Conservation (phyloP, 2,113 vertebrate genomes). For the Xenopus tropicalis region DNA sequence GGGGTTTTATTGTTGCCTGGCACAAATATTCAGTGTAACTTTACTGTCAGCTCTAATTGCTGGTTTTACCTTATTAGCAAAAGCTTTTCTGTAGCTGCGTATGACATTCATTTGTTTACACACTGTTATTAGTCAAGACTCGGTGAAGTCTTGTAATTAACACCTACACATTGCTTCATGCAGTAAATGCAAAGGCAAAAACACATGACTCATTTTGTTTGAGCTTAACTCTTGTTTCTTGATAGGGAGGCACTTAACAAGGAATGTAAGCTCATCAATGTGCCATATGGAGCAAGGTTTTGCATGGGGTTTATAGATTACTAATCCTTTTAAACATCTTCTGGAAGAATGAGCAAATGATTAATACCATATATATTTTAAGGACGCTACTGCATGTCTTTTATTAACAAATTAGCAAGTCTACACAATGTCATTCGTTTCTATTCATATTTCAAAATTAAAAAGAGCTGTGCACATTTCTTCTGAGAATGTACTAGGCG, state of each 20-base stretch:
- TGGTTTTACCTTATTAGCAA: slow-evolving; percentile 74
- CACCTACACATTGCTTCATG: slow-evolving; percentile 76
- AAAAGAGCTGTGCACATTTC: no score
- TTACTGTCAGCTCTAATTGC: slow-evolving; percentile 73
- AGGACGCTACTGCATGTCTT: no score
- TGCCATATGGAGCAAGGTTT: slow-evolving; percentile 62
- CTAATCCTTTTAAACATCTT: slow-evolving; percentile 43
- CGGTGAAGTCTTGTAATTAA: slow-evolving; percentile 76
- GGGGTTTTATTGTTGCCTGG: slow-evolving; percentile 50
- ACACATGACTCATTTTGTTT: slow-evolving; percentile 75
- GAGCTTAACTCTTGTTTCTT: slow-evolving; percentile 72
- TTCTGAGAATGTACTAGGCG: no score
- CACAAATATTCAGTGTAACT: slow-evolving; percentile 68
- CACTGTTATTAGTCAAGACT: slow-evolving; percentile 78
- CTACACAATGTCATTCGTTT: no score
- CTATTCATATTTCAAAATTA: no score
- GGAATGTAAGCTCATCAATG: slow-evolving; percentile 65
- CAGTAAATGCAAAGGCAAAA: slow-evolving; percentile 73
- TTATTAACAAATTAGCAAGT: no score
- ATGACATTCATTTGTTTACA: slow-evolving; percentile 77
- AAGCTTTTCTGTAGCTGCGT: slow-evolving; percentile 69
- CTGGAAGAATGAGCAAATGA: slow-evolving; percentile 3
- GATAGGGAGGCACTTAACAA: slow-evolving; percentile 67
- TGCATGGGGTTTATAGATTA: slow-evolving; percentile 55
- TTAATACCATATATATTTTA: slow-evolving; percentile 15